A percentile compares a stretch with the other conserved stretches of the same genome.
Conservation (phyloP, 2,888 invertebrate species). For the Synergus umbraculus region DNA sequence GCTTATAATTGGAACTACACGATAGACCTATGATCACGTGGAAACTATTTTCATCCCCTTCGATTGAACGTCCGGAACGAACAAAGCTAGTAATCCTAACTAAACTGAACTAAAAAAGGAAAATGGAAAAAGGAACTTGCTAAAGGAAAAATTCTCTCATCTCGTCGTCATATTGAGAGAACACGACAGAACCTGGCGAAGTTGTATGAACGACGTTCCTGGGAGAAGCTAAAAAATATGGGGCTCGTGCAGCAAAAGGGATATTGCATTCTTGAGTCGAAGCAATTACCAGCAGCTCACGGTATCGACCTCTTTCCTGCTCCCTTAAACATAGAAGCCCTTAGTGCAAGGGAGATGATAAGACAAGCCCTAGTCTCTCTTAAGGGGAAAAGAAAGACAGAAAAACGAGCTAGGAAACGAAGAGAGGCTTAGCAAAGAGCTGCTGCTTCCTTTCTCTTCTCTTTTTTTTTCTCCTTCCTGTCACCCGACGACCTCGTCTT, state of each 20-base stretch:
- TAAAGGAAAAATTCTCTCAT: background rate
- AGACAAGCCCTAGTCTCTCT: slow-evolving; percentile 37
- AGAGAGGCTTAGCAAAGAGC: slow-evolving; percentile 33
- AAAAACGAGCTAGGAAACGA: background rate
- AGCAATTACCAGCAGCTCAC: slow-evolving; percentile 66
- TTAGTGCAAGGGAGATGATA: slow-evolving; percentile 48
- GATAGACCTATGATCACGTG: slow-evolving; percentile 9
- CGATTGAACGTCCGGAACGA: background rate
- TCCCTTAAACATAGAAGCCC: slow-evolving; percentile 51
- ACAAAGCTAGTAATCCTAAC: background rate
- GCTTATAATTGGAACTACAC: slow-evolving; percentile 30
- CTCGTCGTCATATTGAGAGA: slow-evolving; percentile 18
- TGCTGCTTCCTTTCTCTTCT: slow-evolving; percentile 42
- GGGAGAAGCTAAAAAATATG: slow-evolving; percentile 29
- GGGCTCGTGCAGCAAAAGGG: slow-evolving; percentile 54
- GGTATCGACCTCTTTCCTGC: slow-evolving; percentile 53
- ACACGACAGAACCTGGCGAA: slow-evolving; percentile 3
- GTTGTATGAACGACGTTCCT: slow-evolving; percentile 31
- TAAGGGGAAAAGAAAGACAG: slow-evolving; percentile 28
- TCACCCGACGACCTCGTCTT: slow-evolving; percentile 40
- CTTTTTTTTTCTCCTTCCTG: slow-evolving; percentile 27
- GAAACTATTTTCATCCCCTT: background rate
- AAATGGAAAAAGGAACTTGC: background rate
- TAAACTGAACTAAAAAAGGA: background rate
- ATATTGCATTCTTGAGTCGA: slow-evolving; percentile 70